A percentile compares a stretch with the other conserved stretches of the same genome.
phyloP scores from a whole-genome alignment of 2,797 vertebrate species.

The Taenioides sp. region DNA sequence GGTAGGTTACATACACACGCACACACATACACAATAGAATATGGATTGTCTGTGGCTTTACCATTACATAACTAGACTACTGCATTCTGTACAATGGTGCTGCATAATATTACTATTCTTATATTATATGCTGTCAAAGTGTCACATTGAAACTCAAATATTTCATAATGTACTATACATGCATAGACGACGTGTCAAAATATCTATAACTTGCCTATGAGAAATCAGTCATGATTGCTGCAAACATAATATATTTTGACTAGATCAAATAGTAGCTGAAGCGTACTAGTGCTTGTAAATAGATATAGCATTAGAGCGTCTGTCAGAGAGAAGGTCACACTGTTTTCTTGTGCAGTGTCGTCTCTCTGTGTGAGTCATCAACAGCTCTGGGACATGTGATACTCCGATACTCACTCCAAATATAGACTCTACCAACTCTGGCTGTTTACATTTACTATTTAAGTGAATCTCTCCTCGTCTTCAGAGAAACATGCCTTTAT shows the following conservation, averaged over 20 bases:
- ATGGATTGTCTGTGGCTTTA: too few species aligned
- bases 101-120: neutral
- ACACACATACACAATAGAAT: too few species aligned
- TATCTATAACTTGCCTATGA: neutral
- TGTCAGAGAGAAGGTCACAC: slow-evolving; percentile 9
- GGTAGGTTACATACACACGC: too few species aligned
- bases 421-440: slow-evolving; percentile 12
- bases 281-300: slow-evolving; percentile 3
- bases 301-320: slow-evolving; percentile 13
- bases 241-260: neutral
- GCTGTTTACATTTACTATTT: neutral
- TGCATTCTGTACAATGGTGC: neutral
- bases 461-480: neutral
- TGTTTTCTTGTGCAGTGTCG: slow-evolving; percentile 41
- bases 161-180: neutral
- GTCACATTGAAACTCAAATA: neutral
- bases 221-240: neutral
- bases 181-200: neutral
- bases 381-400: slow-evolving; percentile 45
- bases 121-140: neutral
- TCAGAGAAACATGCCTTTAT: neutral
- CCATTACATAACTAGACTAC: too few species aligned
- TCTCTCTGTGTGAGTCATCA: slow-evolving; percentile 42
- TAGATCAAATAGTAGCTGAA: slow-evolving; percentile 8
- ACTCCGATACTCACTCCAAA: slow-evolving; percentile 50